phyloP scores from a whole-genome alignment of 2,888 invertebrate species.

The Drosophila nr. perissopoda region DNA sequence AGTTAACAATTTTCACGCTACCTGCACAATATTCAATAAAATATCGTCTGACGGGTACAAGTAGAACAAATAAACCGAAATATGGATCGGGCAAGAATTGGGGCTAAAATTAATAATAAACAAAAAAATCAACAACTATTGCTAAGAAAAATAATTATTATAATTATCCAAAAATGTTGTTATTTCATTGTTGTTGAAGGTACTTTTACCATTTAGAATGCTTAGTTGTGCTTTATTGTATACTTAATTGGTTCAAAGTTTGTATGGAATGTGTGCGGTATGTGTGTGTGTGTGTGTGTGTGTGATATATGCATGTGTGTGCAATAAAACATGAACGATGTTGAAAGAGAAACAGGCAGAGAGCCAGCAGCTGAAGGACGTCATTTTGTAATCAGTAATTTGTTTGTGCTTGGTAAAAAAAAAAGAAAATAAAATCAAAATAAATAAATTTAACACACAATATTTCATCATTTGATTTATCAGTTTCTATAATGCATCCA shows the following conservation, averaged over 20 bases:
- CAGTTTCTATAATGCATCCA: constrained; percentile 1
- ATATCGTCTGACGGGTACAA: constrained; percentile 58
- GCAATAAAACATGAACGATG: background rate
- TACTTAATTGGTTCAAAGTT: constrained; percentile 74
- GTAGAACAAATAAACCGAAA: constrained; percentile 10
- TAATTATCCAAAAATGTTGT: background rate
- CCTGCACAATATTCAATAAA: constrained; percentile 75
- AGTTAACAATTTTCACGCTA: constrained; percentile 8
- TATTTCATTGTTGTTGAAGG: constrained; percentile 40
- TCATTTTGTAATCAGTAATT: background rate
- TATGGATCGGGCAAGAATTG: background rate
- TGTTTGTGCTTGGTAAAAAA: background rate
- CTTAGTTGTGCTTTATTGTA: constrained; percentile 55
- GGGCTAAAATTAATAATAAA: background rate
- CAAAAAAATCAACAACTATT: background rate
- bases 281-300: constrained; percentile 4
- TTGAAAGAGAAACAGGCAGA: background rate
- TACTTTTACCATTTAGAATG: constrained; percentile 72
- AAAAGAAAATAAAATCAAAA: background rate
- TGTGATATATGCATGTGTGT: background rate
- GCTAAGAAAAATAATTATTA: constrained; percentile 3
- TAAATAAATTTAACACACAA: background rate
- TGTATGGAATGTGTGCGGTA: constrained; percentile 3
- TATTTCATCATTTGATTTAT: background rate
- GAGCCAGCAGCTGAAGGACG: background rate